Evolutionary conservation across 2,888 invertebrate species (phyloP).

Genomic region (Standfussiana lucernea): DNA sequence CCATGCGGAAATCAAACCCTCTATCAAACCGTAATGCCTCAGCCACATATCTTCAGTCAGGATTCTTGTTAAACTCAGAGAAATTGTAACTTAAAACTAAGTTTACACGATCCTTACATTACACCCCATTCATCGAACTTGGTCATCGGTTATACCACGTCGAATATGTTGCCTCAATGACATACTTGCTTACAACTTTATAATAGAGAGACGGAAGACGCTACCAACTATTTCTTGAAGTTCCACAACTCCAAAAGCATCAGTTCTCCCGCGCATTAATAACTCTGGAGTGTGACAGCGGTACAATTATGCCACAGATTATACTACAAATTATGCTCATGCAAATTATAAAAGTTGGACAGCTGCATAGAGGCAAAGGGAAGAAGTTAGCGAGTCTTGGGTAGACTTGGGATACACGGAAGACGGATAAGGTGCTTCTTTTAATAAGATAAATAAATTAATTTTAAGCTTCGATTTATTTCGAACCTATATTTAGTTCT

Average conservation of each 20-base stretch:
- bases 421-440: neutral
- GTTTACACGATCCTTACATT: slow-evolving; percentile 12
- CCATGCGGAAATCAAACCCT: neutral
- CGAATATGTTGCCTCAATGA: slow-evolving; percentile 8
- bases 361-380: slow-evolving; percentile 21
- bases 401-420: neutral
- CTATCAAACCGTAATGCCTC: neutral
- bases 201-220: slow-evolving; percentile 19
- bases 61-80: neutral
- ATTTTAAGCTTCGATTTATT: neutral
- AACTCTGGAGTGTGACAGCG: slow-evolving; percentile 26
- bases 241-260: slow-evolving; percentile 46
- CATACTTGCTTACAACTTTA: slow-evolving; percentile 35
- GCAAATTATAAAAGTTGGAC: slow-evolving; percentile 38
- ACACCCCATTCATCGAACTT: slow-evolving; percentile 13
- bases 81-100: neutral
- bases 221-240: slow-evolving; percentile 53
- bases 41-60: too few relatives aligned
- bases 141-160: slow-evolving; percentile 11
- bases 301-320: slow-evolving; percentile 46
- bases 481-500: neutral
- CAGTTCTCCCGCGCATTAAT: slow-evolving; percentile 49
- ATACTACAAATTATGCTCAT: slow-evolving; percentile 43
- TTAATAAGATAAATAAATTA: neutral
- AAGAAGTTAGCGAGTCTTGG: neutral